Conservation (phyloP, 2,888 invertebrate genomes). For the Octonoba sinensis region DNA sequence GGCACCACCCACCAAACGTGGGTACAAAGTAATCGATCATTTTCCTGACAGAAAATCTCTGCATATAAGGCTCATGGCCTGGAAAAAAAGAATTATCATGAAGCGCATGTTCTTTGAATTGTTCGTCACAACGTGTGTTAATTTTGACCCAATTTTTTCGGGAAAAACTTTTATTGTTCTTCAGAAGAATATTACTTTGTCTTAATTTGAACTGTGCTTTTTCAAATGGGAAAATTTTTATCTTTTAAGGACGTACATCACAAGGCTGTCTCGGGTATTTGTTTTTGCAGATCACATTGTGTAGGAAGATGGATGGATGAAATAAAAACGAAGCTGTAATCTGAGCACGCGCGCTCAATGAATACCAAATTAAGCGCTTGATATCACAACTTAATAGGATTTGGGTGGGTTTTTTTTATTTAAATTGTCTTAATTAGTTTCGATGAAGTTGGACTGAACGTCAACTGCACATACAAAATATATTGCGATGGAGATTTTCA, state of each 20-base stretch:
- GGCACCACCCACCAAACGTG: constrained; percentile 41
- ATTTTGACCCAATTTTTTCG: constrained; percentile 47
- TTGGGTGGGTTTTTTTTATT: no score
- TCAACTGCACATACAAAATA: no score
- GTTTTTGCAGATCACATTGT: not conserved
- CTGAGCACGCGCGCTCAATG: not conserved
- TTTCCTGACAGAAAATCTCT: constrained; percentile 11
- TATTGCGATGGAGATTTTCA: no score
- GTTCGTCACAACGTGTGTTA: constrained; percentile 35
- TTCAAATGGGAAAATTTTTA: not conserved
- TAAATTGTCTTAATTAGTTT: no score
- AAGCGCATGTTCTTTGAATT: constrained; percentile 15
- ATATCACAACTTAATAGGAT: no score
- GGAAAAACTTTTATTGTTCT: constrained; percentile 41
- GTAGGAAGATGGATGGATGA: not conserved
- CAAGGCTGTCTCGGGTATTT: constrained; percentile 5
- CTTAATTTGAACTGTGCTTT: constrained; percentile 47
- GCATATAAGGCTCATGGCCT: constrained; percentile 54
- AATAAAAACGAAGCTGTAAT: constrained; percentile 9
- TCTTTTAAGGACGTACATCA: constrained; percentile 2
- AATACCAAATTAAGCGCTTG: no score
- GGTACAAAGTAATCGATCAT: constrained; percentile 49
- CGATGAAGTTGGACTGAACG: no score
- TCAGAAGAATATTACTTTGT: constrained; percentile 23
- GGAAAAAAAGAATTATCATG: constrained; percentile 27